Evolutionary conservation across 2,113 vertebrate genomes (phyloP), one percentile per base, ranked within the genome.

Genomic region (Apteryx owenii): DNA sequence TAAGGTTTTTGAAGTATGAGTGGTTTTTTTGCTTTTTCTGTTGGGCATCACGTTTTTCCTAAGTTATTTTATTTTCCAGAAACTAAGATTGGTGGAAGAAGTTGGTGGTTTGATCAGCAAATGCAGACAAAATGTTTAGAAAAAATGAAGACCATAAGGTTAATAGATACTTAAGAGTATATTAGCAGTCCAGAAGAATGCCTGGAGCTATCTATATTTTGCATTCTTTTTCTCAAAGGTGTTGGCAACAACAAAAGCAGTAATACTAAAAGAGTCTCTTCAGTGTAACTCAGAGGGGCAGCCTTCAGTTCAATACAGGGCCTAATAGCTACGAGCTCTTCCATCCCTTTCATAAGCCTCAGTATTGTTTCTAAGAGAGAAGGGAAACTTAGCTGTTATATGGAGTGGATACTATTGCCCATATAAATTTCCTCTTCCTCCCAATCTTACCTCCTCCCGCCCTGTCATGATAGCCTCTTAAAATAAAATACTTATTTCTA

Each of bases 281-380:
- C 64, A 25, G 12, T 38, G 29, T 48, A 58, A 44, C 65, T 81
- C 38, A 28, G 11, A 61, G 25, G 25, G 31, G 9, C 28, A 46
- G 17, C 33, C 56, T 69, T 88, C 62, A 46, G 19, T 64, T 75
- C 0, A 0, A 6, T 80, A n/a, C 13, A 0, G 51, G 51, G 28
- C 53, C 28, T 69, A 26, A 10, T 60, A 70, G 38, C 58, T 65
- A 26, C 22, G 21, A 4, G 33, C 15, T 60, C 56, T 60, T 60
- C 28, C 10, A 5, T 54, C n/a, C 40, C 13, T 9, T 62, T 51
- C 86, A 66, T n/a, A 73, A 89, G 53, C 13, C 3, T 4, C 22
- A n/a, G 14, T 71, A 29, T 44, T 4, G 40, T 82, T 85, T 72
- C 19, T 82, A 16, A 48, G 29, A 76, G 50, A 81, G 50, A 28